These are phyloP conservation scores for Nipponia nippon DNA, from an alignment of 2,113 vertebrate species.

Conservation along the genomic window DNA sequence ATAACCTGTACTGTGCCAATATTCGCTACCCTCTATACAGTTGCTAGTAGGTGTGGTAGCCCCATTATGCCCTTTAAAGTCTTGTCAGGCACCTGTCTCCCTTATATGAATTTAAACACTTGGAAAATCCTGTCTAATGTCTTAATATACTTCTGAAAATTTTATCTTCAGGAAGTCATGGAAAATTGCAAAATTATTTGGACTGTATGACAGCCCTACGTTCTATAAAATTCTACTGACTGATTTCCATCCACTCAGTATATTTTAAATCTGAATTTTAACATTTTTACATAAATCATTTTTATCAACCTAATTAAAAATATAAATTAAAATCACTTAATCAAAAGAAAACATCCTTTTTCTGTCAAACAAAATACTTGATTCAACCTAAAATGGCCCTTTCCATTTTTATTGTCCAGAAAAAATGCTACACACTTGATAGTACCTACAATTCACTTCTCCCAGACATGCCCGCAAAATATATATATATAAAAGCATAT, in stretches of 20 bases:
- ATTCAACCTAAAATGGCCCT: background rate
- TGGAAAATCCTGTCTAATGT: background rate
- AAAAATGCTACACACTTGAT: background rate
- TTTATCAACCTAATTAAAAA: background rate
- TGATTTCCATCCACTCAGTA: background rate
- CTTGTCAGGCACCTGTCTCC: background rate
- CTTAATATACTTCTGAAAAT: background rate
- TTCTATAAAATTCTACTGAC: background rate
- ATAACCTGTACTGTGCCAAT: background rate
- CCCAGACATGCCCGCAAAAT: background rate
- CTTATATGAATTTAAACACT: background rate
- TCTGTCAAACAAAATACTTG: background rate
- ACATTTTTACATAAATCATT: background rate
- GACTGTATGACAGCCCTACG: accelerated
- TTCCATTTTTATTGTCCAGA: background rate
- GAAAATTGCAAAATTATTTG: background rate
- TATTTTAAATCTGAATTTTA: background rate
- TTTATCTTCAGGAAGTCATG: background rate
- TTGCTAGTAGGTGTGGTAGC: background rate
- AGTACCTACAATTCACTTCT: background rate
- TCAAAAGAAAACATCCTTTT: background rate
- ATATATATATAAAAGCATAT: background rate
- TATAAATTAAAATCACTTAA: background rate
- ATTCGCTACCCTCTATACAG: background rate
- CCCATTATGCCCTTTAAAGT: background rate